Conservation (phyloP, 2,797 vertebrate genomes). For the Sandelia bainsii region DNA sequence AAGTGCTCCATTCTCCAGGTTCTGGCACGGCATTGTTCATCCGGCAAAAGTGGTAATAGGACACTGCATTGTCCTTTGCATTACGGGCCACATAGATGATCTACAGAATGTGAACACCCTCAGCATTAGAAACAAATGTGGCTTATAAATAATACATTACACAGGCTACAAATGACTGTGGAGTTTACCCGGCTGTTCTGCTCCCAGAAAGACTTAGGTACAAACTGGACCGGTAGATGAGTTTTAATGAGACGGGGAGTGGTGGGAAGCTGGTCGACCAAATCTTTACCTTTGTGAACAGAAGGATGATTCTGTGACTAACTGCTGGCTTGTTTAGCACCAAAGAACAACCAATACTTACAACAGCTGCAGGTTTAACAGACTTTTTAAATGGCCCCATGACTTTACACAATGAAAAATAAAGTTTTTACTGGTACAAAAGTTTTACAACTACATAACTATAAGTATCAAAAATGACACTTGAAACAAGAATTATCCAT, state of each 20-base stretch:
- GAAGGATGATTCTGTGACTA: neutral
- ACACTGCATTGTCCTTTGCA: conserved; percentile 90
- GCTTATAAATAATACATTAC: neutral
- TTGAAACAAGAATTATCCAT: no score
- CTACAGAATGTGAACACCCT: conserved; percentile 40
- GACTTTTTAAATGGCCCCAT: neutral
- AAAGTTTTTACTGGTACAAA: no score
- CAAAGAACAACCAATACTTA: neutral
- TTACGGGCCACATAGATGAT: conserved; percentile 90
- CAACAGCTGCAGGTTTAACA: neutral
- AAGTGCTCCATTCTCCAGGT: conserved; percentile 85
- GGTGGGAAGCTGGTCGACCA: conserved; percentile 69
- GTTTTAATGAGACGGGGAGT: conserved; percentile 82
- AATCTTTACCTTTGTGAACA: conserved; percentile 65
- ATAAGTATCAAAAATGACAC: no score
- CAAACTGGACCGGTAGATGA: conserved; percentile 81
- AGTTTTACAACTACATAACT: no score
- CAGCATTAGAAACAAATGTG: neutral
- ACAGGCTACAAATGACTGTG: neutral
- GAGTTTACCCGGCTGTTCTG: conserved; percentile 75
- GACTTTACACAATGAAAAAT: neutral
- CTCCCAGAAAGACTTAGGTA: conserved; percentile 83
- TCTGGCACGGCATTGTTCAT: conserved; percentile 86
- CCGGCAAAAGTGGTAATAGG: conserved; percentile 89
- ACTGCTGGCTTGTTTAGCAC: neutral